phyloP scores from a whole-genome alignment of 2,113 vertebrate species.

The Ondatra zibethicus region DNA sequence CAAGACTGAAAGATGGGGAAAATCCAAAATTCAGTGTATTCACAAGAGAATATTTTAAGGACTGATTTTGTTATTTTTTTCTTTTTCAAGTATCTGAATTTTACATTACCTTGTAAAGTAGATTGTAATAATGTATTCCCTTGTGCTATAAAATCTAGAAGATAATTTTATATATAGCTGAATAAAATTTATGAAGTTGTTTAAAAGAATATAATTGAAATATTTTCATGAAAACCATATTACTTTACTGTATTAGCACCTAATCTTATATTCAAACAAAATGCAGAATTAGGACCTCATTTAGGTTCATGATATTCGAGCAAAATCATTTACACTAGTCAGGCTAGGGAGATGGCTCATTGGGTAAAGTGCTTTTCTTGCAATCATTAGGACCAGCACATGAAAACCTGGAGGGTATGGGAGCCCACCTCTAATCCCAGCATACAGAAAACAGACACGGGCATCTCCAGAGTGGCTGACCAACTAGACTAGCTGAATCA shows the following conservation, averaged over 20 bases:
- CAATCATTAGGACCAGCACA: background rate
- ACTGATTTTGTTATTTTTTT: constrained; percentile 26
- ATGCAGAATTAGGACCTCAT: constrained; percentile 5
- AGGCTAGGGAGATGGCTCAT: background rate
- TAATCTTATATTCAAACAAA: constrained; percentile 60
- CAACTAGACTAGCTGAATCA: background rate
- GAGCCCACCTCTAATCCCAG: background rate
- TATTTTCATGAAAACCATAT: background rate
- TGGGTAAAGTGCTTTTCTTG: background rate
- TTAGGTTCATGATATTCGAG: constrained; percentile 41
- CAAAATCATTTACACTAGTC: background rate
- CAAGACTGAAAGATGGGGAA: background rate
- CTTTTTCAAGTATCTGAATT: background rate
- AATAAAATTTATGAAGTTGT: constrained; percentile 12
- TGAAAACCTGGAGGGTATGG: background rate
- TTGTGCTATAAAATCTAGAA: constrained; percentile 25
- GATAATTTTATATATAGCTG: constrained; percentile 41
- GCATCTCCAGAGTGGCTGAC: background rate
- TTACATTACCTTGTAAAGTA: background rate
- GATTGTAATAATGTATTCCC: background rate
- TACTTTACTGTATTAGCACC: constrained; percentile 1
- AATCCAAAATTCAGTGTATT: background rate
- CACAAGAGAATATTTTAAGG: constrained; percentile 28
- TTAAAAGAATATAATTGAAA: constrained; percentile 38
- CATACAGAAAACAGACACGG: background rate